Evolutionary conservation across 1,140 invertebrate genomes (phyloP).

Genomic region (Anagrus nilaparvatae): DNA sequence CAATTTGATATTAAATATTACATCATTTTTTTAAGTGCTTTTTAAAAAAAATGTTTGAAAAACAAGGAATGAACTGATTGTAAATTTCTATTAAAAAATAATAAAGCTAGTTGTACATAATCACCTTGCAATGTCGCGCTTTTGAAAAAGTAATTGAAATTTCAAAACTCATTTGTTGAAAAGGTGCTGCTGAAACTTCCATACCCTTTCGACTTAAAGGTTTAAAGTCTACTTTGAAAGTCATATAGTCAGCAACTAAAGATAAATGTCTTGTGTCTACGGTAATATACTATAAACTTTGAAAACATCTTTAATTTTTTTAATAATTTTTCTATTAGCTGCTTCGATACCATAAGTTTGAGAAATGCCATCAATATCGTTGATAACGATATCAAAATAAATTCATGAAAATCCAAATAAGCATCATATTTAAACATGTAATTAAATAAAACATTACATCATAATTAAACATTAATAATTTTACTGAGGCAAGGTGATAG

Average conservation of each 20-base stretch:
- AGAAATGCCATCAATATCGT: constrained; percentile 88
- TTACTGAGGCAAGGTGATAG: too few species aligned
- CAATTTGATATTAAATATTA: too few species aligned
- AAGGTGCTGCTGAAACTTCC: constrained; percentile 73
- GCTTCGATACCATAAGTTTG: constrained; percentile 94
- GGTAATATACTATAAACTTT: constrained; percentile 90
- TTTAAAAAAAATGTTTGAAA: background rate
- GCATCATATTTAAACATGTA: constrained; percentile 78
- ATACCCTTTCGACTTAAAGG: constrained; percentile 88
- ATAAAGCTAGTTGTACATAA: constrained; percentile 1
- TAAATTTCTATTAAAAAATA: constrained; percentile 8
- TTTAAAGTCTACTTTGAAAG: constrained; percentile 78
- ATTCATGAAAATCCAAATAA: constrained; percentile 70
- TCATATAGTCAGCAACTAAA: constrained; percentile 97
- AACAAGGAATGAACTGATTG: background rate
- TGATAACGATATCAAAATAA: constrained; percentile 94
- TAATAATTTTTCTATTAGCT: constrained; percentile 78
- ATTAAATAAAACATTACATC: constrained; percentile 35
- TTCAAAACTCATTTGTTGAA: constrained; percentile 99
- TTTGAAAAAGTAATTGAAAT: constrained; percentile 80
- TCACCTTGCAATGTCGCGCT: constrained; percentile 61
- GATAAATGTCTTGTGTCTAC: constrained; percentile 90
- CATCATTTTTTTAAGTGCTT: too few species aligned
- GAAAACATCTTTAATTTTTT: constrained; percentile 87
- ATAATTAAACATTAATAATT: constrained; percentile 12